Evolutionary conservation across 1,140 invertebrate genomes (phyloP), one percentile per base, ranked within the genome.

Genomic region (Bradysia coprophila): DNA sequence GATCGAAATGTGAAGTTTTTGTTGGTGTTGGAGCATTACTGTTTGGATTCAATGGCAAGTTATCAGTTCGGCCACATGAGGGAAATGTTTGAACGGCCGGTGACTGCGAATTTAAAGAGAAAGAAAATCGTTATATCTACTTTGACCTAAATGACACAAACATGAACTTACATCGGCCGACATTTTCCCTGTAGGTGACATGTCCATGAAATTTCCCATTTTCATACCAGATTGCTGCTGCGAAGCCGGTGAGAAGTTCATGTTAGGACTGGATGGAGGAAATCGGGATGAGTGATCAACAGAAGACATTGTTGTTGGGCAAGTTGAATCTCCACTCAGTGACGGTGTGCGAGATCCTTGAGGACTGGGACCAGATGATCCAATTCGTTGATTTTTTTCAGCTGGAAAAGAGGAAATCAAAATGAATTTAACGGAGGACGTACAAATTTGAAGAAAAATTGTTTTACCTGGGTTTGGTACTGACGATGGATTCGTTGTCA

Each of bases 1-100:
- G 88, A 67, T 93, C 89, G 60, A 92, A 92, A 51, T 73, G 76
- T 41, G 73, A 70, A 11, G 66, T 51, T 51, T 70, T 73, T 51
- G 69, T 70, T 43, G 65, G 68, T 22, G 64, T 63, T 33, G 69
- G 59, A 51, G 66, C 67, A 48, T 72, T 72, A 37, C 71, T 73
- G 61, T 84, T 81, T 4, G 84, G 82, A 68, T 89, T 84, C 22
- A 88, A 62, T 33, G 85, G 83, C 45, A 87, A 72, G 62, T 87
- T 84, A 54, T 88, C 81, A 11, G 77, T 69, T 43, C 78, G 68
- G 38, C 53, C 62, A 52, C 63, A 64, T 61, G 59, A 47, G 16
- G 54, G 11, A 50, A 49, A 13, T 55, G 57, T 4, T 50, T 50
- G 10, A 44, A 49, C 2, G 44, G 46, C 3, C 47, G 52, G 1